Percentiles rank a stretch among this genome's conserved stretches.
Evolutionary conservation across 2,888 invertebrate species (phyloP).

Genomic region (Hirtodrosophila duncani): DNA sequence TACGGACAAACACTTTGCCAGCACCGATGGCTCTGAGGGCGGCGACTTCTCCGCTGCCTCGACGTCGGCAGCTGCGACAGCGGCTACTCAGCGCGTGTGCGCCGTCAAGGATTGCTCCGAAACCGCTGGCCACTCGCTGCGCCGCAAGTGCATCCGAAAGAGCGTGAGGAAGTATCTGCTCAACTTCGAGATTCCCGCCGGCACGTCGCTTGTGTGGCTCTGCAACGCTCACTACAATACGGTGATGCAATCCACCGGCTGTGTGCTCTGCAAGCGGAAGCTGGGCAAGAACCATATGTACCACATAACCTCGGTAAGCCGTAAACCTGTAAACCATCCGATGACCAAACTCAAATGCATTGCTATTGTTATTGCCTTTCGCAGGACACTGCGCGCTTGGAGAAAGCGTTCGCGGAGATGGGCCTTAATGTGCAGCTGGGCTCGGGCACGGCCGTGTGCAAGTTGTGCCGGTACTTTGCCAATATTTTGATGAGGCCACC

Average conservation of each 20-base stretch:
- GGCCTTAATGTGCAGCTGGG: constrained; percentile 84
- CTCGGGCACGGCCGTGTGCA: constrained; percentile 87
- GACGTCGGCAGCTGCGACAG: constrained; percentile 1
- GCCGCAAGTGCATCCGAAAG: constrained; percentile 86
- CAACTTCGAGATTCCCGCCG: constrained; percentile 83
- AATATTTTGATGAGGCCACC: constrained; percentile 84
- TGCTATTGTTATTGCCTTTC: background rate
- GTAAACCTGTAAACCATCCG: too few species aligned
- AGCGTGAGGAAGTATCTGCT: constrained; percentile 83
- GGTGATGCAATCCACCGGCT: constrained; percentile 86
- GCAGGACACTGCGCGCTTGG: constrained; percentile 81
- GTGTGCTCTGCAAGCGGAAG: constrained; percentile 87
- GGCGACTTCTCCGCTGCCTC: constrained; percentile 21
- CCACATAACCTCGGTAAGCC: constrained; percentile 81
- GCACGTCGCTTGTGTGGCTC: constrained; percentile 81
- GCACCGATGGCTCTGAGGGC: constrained; percentile 32
- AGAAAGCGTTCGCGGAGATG: constrained; percentile 81
- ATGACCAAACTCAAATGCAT: too few species aligned
- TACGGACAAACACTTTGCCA: constrained; percentile 33
- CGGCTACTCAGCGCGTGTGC: constrained; percentile 77
- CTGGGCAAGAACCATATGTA: constrained; percentile 88
- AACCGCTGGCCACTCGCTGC: constrained; percentile 82
- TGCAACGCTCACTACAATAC: constrained; percentile 85
- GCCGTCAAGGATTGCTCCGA: constrained; percentile 83
- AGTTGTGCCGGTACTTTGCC: constrained; percentile 88